Evolutionary conservation across 1,140 invertebrate genomes (phyloP).

Genomic region (Aphelinus certus): DNA sequence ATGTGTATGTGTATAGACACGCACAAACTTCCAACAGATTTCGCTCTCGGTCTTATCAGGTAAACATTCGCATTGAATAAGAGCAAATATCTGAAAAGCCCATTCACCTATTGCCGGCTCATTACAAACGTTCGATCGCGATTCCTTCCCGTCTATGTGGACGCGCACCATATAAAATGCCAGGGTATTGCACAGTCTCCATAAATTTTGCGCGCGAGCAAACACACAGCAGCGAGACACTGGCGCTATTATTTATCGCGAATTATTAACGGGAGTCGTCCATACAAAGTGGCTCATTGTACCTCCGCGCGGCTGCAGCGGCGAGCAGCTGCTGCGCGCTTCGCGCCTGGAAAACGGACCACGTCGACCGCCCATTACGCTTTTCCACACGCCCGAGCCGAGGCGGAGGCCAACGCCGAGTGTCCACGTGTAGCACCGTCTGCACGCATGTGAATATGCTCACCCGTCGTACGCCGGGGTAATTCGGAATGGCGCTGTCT

Average conservation of each 20-base stretch:
- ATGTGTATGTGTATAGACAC: no score
- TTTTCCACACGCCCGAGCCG: no score
- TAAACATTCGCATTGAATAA: not conserved
- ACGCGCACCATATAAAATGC: not conserved
- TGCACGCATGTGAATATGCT: no score
- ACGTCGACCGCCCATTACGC: no score
- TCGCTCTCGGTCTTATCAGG: not conserved
- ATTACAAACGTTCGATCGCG: not conserved
- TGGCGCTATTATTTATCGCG: not conserved
- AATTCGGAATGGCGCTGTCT: no score
- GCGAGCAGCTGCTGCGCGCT: not conserved
- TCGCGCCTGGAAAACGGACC: no score
- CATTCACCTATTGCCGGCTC: not conserved
- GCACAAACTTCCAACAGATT: no score
- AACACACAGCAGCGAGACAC: slow-evolving; percentile 7
- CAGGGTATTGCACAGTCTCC: slow-evolving; percentile 2
- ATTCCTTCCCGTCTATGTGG: not conserved
- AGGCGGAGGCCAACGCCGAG: no score
- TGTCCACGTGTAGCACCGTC: no score
- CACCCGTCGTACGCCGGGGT: no score
- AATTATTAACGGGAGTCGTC: not conserved
- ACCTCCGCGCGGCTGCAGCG: not conserved
- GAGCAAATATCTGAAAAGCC: not conserved
- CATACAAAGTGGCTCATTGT: slow-evolving; percentile 14
- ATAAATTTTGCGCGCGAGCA: slow-evolving; percentile 26